Conservation (phyloP, 2,888 invertebrate species). For the Dysmachus trigonus region DNA sequence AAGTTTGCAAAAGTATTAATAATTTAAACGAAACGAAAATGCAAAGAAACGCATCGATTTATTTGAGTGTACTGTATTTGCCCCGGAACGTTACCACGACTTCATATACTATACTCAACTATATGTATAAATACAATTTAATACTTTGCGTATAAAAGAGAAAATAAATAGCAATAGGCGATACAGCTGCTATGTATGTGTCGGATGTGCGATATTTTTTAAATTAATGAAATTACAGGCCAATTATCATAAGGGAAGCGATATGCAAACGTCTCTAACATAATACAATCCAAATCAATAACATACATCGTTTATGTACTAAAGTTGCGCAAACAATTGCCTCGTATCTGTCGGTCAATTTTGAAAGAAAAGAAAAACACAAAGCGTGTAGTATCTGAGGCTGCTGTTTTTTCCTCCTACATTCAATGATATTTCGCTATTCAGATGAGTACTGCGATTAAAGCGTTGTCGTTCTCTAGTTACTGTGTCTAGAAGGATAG, state of each 20-base stretch:
- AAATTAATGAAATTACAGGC: slow-evolving; percentile 22
- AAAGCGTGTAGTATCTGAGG: slow-evolving; percentile 27
- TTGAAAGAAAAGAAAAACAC: slow-evolving; percentile 35
- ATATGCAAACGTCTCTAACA: slow-evolving; percentile 34
- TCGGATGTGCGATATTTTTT: slow-evolving; percentile 27
- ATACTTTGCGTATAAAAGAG: slow-evolving; percentile 31
- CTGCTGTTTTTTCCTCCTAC: not conserved
- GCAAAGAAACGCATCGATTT: slow-evolving; percentile 17
- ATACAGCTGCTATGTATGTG: slow-evolving; percentile 28
- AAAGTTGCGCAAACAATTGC: slow-evolving; percentile 4
- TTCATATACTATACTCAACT: slow-evolving; percentile 60
- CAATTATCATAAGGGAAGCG: slow-evolving; percentile 21
- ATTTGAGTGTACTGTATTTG: slow-evolving; percentile 50
- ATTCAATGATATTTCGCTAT: not conserved
- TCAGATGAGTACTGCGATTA: not conserved
- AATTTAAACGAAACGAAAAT: slow-evolving; percentile 17
- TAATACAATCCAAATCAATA: slow-evolving; percentile 36
- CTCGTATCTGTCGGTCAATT: not conserved
- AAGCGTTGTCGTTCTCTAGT: not conserved
- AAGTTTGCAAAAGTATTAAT: slow-evolving; percentile 31
- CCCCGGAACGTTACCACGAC: slow-evolving; percentile 56
- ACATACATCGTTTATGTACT: slow-evolving; percentile 19
- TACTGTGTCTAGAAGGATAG: not conserved
- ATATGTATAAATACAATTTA: slow-evolving; percentile 31
- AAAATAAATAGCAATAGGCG: slow-evolving; percentile 36